Evolutionary conservation across 2,797 vertebrate species (phyloP), one percentile per base, ranked within the genome.

Genomic region (Discoglossus pictus): DNA sequence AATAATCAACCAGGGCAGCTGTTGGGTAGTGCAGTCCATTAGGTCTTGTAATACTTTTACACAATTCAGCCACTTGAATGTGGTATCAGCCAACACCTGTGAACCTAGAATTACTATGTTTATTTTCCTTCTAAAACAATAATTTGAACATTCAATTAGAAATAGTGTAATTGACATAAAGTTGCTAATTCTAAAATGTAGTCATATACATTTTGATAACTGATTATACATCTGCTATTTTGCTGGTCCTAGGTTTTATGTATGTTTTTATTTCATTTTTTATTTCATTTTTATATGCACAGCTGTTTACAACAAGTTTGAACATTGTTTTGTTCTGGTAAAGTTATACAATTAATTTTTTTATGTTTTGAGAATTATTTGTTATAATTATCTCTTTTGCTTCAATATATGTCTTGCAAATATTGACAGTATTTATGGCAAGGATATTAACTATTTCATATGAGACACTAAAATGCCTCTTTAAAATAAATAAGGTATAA

Each of bases 21-120:
- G 44, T 23, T 38, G 27, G 10, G 18, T 63, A 63, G 24, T 53
- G 21, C 52, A 63, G 42, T 51, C 60, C 25, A 63, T 71, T 71
- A 58, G 42, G 35, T 34, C 16, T 36, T 48, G 35, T 39, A 18
- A 63, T 62, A 17, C 43, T 47, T 40, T 46, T 17, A 64, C n/a
- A 25, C 53, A 51, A 51, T 56, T 64, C n/a, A 51, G 15, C 18
- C 17, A 63, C 67, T 58, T 51, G 17, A n/a, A 31, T 51, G 20
- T 50, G 6, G 24, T 20, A 56, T 18, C 18, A 42, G 36, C 52
- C 44, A 51, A 25, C 52, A 71, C 44, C 60, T 71, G 61, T 16
- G 64, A 71, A 71, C 58, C 24, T 56, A 46, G 40, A 56, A 61
- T 54, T 52, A 13, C 16, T 39, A 12, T 64, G 52, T 58, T 71